Conservation (phyloP, 2,113 vertebrate genomes). For the Brachionichthys hirsutus region DNA sequence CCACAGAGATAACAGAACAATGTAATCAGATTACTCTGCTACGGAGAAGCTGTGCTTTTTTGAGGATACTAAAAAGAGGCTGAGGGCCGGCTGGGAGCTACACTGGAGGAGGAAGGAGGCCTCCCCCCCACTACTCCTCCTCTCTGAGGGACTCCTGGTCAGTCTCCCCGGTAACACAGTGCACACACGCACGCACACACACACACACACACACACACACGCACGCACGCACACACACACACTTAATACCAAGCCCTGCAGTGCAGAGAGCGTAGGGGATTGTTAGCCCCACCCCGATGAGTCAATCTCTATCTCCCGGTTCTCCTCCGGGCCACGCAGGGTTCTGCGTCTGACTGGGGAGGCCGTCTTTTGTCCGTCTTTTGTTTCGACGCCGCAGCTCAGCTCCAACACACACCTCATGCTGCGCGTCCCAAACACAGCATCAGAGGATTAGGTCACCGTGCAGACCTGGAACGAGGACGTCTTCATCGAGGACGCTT, state of each 20-base stretch:
- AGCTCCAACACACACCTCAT: slow-evolving; percentile 50
- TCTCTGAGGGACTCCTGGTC: slow-evolving; percentile 36
- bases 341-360: slow-evolving; percentile 59
- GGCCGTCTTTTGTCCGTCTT: slow-evolving; percentile 38
- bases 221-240: slow-evolving; percentile 33
- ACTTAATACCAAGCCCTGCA: slow-evolving; percentile 58
- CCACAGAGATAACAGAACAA: slow-evolving; percentile 16
- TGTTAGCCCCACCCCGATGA: slow-evolving; percentile 72
- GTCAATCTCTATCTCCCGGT: slow-evolving; percentile 69
- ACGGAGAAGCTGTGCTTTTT: slow-evolving; percentile 19
- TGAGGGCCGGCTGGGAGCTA: slow-evolving; percentile 19
- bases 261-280: slow-evolving; percentile 61
- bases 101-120: slow-evolving; percentile 27
- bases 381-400: slow-evolving; percentile 61
- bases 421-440: slow-evolving; percentile 65
- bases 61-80: slow-evolving; percentile 1
- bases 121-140: slow-evolving; percentile 14
- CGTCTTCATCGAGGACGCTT: slow-evolving; percentile 32
- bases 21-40: slow-evolving; percentile 43
- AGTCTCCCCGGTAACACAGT: slow-evolving; percentile 50
- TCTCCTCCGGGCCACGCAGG: slow-evolving; percentile 61
- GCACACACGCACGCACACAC: slow-evolving; percentile 11
- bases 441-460: slow-evolving; percentile 63
- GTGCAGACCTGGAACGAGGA: slow-evolving; percentile 47
- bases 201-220: slow-evolving; percentile 17